phyloP scores from a whole-genome alignment of 2,888 invertebrate species.

The Lithophane socia region DNA sequence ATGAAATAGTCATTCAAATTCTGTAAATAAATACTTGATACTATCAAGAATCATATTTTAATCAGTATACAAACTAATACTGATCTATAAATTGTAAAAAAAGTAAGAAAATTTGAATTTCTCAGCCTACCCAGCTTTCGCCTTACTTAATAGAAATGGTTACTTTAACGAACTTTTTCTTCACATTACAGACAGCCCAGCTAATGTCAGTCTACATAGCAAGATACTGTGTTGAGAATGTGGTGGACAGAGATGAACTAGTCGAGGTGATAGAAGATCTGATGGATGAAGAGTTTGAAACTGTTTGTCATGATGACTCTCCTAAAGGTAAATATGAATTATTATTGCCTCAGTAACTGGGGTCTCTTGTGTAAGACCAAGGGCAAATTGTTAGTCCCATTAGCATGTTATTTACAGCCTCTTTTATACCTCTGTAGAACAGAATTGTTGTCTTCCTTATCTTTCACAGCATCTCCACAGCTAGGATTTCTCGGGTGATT shows the following conservation, averaged over 20 bases:
- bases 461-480: background rate
- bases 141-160: background rate
- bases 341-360: background rate
- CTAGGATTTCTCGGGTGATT: no score
- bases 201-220: slow-evolving; percentile 92
- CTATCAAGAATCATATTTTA: no score
- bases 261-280: slow-evolving; percentile 92
- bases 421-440: background rate
- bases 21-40: no score
- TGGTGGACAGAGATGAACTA: slow-evolving; percentile 90
- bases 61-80: no score
- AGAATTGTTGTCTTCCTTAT: background rate
- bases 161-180: background rate
- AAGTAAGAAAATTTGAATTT: no score
- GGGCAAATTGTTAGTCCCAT: background rate
- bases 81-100: no score
- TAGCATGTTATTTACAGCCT: background rate
- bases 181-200: slow-evolving; percentile 90
- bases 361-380: background rate
- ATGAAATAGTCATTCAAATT: no score
- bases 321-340: slow-evolving; percentile 87
- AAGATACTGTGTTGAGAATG: slow-evolving; percentile 91
- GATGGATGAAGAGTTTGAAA: slow-evolving; percentile 94
- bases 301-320: slow-evolving; percentile 93
- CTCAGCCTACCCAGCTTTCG: no score